Evolutionary conservation across 2,797 vertebrate genomes (phyloP).

Genomic region (Neomorphus geoffroyi): DNA sequence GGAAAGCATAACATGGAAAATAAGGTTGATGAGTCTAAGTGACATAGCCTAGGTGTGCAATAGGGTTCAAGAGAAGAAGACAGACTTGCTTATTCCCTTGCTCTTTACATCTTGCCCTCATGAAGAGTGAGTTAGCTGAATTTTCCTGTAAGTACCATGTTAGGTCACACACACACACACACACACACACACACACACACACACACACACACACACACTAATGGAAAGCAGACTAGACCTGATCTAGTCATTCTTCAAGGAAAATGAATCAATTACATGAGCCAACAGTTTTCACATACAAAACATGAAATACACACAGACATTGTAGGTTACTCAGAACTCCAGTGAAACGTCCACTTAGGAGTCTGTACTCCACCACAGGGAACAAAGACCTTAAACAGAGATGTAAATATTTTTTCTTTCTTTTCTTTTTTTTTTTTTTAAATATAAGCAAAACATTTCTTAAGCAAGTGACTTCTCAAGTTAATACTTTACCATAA

Average conservation of each 20-base stretch:
- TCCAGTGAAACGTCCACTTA: background rate
- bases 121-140: background rate
- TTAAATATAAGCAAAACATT: background rate
- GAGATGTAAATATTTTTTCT: background rate
- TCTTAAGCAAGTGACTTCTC: background rate
- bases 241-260: background rate
- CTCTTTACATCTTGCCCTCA: background rate
- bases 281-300: background rate
- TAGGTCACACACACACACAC: background rate
- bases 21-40: background rate
- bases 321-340: background rate
- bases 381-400: background rate
- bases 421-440: too few relatives aligned
- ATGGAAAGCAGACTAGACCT: background rate
- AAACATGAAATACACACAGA: background rate
- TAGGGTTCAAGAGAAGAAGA: background rate
- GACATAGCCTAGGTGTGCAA: background rate
- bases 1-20: background rate
- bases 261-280: background rate
- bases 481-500: background rate
- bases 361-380: background rate
- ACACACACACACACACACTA: too few relatives aligned
- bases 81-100: background rate
- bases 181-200: too few relatives aligned
- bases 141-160: background rate